phyloP scores from a whole-genome alignment of 2,888 invertebrate genomes.

The Punctoribates punctum region DNA sequence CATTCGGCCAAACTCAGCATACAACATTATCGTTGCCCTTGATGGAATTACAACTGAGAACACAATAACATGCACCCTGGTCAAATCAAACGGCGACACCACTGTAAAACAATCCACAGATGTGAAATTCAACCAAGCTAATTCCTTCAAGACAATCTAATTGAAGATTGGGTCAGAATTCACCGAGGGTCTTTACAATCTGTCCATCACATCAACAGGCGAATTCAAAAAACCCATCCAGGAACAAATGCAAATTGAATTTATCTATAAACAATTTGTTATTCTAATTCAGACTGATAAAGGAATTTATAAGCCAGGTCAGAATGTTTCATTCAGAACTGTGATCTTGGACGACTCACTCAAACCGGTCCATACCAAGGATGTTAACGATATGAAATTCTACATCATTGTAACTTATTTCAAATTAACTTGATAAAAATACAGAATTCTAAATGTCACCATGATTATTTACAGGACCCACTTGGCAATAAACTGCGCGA shows the following conservation, averaged over 20 bases:
- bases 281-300: conserved; percentile 1
- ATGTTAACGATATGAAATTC: background rate
- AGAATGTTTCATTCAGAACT: background rate
- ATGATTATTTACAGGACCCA: background rate
- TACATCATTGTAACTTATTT: background rate
- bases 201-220: too few relatives aligned
- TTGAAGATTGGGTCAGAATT: too few relatives aligned
- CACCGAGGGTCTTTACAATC: too few relatives aligned
- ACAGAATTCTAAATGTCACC: background rate
- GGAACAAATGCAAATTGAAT: background rate
- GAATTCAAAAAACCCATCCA: background rate
- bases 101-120: too few relatives aligned
- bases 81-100: too few relatives aligned
- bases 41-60: too few relatives aligned
- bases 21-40: too few relatives aligned
- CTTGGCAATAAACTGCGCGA: background rate
- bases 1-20: too few relatives aligned
- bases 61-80: too few relatives aligned
- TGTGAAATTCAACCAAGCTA: too few relatives aligned
- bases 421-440: background rate
- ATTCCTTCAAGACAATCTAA: too few relatives aligned
- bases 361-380: background rate
- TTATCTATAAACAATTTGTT: background rate
- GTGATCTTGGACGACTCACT: background rate
- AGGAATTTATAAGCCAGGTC: conserved; percentile 17